Base-by-base conservation (phyloP, 2,888 invertebrate species). In the Dicycla oo region DNA sequence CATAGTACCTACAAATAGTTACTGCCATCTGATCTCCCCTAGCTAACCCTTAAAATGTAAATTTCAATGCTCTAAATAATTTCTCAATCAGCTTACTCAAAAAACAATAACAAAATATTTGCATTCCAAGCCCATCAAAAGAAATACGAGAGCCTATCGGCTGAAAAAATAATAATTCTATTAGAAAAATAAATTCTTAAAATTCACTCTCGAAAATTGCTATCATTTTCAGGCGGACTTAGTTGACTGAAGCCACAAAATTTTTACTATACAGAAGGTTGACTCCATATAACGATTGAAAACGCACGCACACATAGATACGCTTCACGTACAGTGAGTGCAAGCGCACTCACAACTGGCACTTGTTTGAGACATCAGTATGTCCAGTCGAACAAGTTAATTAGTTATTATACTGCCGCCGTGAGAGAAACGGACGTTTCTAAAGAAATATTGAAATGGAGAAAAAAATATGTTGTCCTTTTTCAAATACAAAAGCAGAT, bases 41-140 rank as follows among this genome's bases (percentile, higher is more conserved):
- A 13, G 1, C 3, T 15, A 20, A 26, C 1, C 3, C 18, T 26
- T 20, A 56, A 15, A 38, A n/a, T 0, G 40, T 47, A n/a, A n/a
- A n/a, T 40, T 71, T 15, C n/a, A 40, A 45, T 47, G 45, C 13
- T 3, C 38, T 8, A 15, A 67, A 26, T 15, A 23, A 13, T 43
- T 62, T 10, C 63, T 30, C 63, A 54, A 64, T 54, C 63, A 30
- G 18, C 23, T 30, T 30, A n/a, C 15, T 4, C n/a, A 8, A 30
- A 40, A 65, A 66, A n/a, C 20, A 26, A 45, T 18, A 30, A 30
- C 51, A 40, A 63, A 72, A 64, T 63, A 73, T 53, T 73, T 53
- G 45, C 23, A 51, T 61, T 73, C 26, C 11, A 3, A 73, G 18
- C 8, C 43, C 18, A 62, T 53, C 43, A n/a, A 54, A 63, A 13